Evolutionary conservation across 1,140 invertebrate genomes (phyloP), one percentile per base, ranked within the genome.

Genomic region (Psix sp.): DNA sequence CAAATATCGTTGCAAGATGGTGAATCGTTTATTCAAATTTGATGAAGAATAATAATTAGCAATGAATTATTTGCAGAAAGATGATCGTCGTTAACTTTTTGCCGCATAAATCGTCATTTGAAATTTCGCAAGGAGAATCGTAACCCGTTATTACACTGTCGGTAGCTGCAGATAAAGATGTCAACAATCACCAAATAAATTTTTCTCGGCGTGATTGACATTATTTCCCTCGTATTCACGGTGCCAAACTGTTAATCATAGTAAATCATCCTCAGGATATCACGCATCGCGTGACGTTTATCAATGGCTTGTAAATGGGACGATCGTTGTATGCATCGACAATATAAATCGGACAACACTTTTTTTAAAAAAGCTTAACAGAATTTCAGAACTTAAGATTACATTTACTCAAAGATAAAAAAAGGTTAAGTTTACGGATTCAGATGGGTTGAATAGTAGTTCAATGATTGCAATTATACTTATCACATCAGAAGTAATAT

Each of bases 121-220:
- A 29, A 29, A 29, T 29, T 29, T 29, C 26, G 26, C n/a, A 29
- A 29, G 26, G 29, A 48, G 24, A 51, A 38, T 9, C 1, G 46
- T 7, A 36, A 36, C 31, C 20, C 5, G 26, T 45, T 54, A 62
- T 70, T 36, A 56, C n/a, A 39, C 17, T 56, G 49, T 62, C 51
- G 63, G 21, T 39, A 24, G 43, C 26, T 16, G 33, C 11, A n/a
- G 45, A 68, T 63, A 39, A 57, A 74, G 45, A 45, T 65, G 35
- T 74, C 59, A 68, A 62, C 51, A 49, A 62, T 63, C 60, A 62
- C 52, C 45, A 14, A 11, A 20, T 10, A 26, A 16, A 71, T 62
- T 56, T 62, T 71, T 63, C 18, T 15, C 5, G n/a, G 14, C 16
- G 17, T 63, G 49, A 62, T 63, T 71, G 56, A 70, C 46, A 70